Conservation (phyloP, 2,797 vertebrate genomes). For the Cyclopterus lumpus region DNA sequence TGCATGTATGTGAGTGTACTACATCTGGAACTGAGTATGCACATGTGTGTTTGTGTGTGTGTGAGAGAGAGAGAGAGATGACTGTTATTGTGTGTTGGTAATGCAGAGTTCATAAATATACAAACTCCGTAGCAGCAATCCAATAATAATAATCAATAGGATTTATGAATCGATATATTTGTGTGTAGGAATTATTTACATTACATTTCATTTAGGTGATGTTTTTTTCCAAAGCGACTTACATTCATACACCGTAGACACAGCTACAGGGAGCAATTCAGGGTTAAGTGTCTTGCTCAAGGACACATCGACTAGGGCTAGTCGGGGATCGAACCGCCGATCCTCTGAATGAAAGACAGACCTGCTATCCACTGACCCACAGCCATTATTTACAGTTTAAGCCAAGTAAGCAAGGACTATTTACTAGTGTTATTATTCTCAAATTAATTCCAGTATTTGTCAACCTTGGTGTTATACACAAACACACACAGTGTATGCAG, state of each 20-base stretch:
- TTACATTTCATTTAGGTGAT: too few relatives aligned
- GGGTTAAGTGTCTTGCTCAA: too few relatives aligned
- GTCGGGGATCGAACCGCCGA: too few relatives aligned
- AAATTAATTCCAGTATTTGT: slow-evolving; percentile 1
- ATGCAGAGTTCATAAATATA: background rate
- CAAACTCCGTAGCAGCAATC: background rate
- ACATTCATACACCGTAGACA: too few relatives aligned
- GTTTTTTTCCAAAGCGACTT: too few relatives aligned
- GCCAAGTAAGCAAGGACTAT: background rate
- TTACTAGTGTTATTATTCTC: background rate
- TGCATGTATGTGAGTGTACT: background rate
- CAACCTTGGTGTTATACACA: background rate
- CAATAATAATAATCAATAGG: background rate
- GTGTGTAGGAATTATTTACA: background rate
- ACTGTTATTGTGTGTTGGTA: background rate
- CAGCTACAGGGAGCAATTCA: too few relatives aligned
- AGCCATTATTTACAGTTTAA: background rate
- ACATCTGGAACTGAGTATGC: background rate
- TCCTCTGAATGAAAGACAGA: too few relatives aligned
- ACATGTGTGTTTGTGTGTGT: background rate
- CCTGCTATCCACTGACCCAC: too few relatives aligned
- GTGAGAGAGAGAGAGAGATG: background rate
- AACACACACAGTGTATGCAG: background rate
- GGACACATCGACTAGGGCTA: too few relatives aligned
- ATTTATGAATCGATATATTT: background rate